These are phyloP conservation scores for Andrena praecox DNA, from an alignment of 2,888 invertebrate genomes.

Conservation along the genomic window DNA sequence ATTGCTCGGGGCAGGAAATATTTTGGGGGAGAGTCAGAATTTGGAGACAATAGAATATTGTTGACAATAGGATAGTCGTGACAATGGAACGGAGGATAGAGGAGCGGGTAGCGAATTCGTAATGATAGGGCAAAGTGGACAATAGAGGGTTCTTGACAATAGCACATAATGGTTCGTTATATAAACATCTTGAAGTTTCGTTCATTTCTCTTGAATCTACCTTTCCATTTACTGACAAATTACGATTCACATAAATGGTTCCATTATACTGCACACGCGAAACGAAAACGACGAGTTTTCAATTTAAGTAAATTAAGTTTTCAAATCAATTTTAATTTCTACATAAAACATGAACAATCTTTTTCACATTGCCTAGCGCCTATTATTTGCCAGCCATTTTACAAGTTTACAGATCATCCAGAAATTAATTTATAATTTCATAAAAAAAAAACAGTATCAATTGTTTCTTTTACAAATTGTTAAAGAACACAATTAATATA, in stretches of 20 bases:
- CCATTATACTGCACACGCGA: too few species aligned
- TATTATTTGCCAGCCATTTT: too few species aligned
- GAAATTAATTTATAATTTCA: too few species aligned
- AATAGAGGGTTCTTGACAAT: conserved; percentile 23
- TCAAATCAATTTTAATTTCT: too few species aligned
- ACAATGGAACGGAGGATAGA: conserved; percentile 31
- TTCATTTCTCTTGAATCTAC: neutral
- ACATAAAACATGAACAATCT: too few species aligned
- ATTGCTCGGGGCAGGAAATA: neutral
- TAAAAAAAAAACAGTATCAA: too few species aligned
- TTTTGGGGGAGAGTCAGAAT: conserved; percentile 5
- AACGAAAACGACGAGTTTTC: too few species aligned
- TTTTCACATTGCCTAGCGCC: too few species aligned
- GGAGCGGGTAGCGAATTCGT: conserved; percentile 21
- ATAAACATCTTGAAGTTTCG: neutral
- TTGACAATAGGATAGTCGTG: conserved; percentile 40
- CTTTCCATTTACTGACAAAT: neutral
- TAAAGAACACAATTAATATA: too few species aligned
- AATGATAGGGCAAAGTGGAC: conserved; percentile 9
- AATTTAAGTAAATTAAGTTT: too few species aligned
- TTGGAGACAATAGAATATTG: conserved; percentile 34
- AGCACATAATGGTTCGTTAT: conserved; percentile 8
- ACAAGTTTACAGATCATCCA: too few species aligned
- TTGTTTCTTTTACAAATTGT: too few species aligned
- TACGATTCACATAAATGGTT: neutral